phyloP scores from a whole-genome alignment of 2,113 vertebrate species.

The Chloropsis cyanopogon region DNA sequence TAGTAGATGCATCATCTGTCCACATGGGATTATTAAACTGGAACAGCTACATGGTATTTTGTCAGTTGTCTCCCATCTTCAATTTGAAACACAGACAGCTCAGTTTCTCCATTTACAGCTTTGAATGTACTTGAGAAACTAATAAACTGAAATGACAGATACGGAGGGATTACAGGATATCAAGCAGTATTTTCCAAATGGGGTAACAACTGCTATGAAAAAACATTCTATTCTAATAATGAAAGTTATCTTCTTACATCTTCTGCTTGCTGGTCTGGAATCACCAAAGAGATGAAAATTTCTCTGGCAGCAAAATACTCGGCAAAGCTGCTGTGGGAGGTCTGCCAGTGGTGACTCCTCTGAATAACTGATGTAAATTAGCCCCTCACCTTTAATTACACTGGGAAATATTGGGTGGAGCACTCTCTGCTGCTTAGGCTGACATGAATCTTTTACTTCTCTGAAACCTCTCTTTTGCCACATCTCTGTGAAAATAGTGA shows the following conservation, averaged over 20 bases:
- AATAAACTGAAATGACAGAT: conserved; percentile 62
- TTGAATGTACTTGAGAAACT: conserved; percentile 51
- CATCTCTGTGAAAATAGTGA: background rate
- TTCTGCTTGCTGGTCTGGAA: conserved; percentile 36
- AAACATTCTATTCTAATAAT: conserved; percentile 44
- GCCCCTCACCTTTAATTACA: background rate
- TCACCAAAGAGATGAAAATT: conserved; percentile 25
- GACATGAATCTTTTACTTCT: background rate
- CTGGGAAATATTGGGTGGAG: background rate
- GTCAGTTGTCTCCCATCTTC: conserved; percentile 44
- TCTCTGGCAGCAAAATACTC: background rate
- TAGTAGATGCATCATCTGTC: background rate
- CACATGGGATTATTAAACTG: conserved; percentile 47
- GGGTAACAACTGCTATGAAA: conserved; percentile 48
- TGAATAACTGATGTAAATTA: background rate
- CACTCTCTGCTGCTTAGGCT: background rate
- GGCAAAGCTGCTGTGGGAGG: background rate
- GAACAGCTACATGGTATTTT: conserved; percentile 32
- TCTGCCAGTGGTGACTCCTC: background rate
- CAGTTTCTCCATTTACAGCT: conserved; percentile 28
- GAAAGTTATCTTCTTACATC: conserved; percentile 61
- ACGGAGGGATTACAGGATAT: conserved; percentile 45
- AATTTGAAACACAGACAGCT: conserved; percentile 6
- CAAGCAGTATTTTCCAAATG: conserved; percentile 58
- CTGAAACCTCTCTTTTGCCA: background rate